phyloP scores from a whole-genome alignment of 2,888 invertebrate genomes.

The Anoncus sp. region DNA sequence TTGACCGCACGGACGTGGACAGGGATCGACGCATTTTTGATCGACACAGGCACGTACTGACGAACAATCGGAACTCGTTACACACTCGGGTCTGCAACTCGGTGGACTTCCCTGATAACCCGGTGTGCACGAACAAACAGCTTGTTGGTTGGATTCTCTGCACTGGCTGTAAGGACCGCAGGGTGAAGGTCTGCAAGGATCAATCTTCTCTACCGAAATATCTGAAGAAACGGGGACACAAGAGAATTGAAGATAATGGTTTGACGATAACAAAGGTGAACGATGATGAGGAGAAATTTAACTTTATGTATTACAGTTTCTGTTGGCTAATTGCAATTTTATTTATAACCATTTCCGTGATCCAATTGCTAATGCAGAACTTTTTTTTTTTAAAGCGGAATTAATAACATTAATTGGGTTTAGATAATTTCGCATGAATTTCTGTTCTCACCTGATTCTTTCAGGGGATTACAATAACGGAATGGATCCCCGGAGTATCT shows the following conservation, averaged over 20 bases:
- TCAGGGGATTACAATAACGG: slow-evolving; percentile 83
- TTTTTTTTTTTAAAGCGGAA: not conserved
- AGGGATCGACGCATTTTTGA: slow-evolving; percentile 93
- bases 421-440: not conserved
- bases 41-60: slow-evolving; percentile 90
- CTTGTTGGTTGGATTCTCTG: slow-evolving; percentile 82
- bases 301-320: no score
- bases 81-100: slow-evolving; percentile 91
- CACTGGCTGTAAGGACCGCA: slow-evolving; percentile 87
- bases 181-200: slow-evolving; percentile 81
- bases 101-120: slow-evolving; percentile 92
- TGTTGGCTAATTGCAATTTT: no score
- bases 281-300: no score
- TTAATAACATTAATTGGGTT: not conserved
- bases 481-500: slow-evolving; percentile 85
- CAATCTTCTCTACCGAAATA: slow-evolving; percentile 54
- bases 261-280: no score
- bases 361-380: not conserved
- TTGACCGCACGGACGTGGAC: slow-evolving; percentile 90
- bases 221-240: slow-evolving; percentile 59
- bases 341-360: no score
- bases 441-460: slow-evolving; percentile 35
- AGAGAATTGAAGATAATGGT: slow-evolving; percentile 1
- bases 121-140: slow-evolving; percentile 90
- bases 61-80: slow-evolving; percentile 90